phyloP scores from a whole-genome alignment of 2,113 vertebrate species.

The Toxotes chatareus region DNA sequence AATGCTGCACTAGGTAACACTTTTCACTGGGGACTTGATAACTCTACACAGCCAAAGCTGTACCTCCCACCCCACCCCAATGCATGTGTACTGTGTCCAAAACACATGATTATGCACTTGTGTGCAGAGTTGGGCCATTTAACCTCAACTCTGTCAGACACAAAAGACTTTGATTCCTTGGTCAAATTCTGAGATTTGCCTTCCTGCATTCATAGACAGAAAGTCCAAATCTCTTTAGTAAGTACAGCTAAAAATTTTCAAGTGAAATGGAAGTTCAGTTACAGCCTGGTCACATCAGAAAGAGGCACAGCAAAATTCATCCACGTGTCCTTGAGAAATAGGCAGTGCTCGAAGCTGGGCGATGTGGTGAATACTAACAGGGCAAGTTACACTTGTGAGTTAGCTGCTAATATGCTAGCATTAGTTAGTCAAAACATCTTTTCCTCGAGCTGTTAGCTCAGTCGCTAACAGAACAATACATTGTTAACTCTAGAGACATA shows the following conservation, averaged over 20 bases:
- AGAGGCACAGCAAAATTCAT: not conserved
- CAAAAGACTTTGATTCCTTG: not conserved
- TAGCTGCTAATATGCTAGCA: not conserved
- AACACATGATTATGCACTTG: not conserved
- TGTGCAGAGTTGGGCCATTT: not conserved
- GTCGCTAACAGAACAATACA: not conserved
- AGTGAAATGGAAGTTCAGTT: not conserved
- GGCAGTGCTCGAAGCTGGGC: not conserved
- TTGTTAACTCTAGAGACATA: not conserved
- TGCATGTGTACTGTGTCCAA: not conserved
- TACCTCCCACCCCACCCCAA: not conserved
- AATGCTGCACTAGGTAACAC: not conserved
- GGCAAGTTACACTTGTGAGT: not conserved
- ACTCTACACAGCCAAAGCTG: not conserved
- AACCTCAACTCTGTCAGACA: not conserved
- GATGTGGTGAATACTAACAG: no score
- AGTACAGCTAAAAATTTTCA: not conserved
- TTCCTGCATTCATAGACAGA: not conserved
- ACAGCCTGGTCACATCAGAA: not conserved
- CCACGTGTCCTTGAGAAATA: not conserved
- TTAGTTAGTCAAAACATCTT: not conserved
- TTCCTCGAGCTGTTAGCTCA: not conserved
- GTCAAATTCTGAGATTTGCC: not conserved
- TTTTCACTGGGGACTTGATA: not conserved
- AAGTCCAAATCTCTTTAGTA: not conserved